Base-by-base conservation (phyloP, 2,888 invertebrate species). In the Xestobium rufovillosum region DNA sequence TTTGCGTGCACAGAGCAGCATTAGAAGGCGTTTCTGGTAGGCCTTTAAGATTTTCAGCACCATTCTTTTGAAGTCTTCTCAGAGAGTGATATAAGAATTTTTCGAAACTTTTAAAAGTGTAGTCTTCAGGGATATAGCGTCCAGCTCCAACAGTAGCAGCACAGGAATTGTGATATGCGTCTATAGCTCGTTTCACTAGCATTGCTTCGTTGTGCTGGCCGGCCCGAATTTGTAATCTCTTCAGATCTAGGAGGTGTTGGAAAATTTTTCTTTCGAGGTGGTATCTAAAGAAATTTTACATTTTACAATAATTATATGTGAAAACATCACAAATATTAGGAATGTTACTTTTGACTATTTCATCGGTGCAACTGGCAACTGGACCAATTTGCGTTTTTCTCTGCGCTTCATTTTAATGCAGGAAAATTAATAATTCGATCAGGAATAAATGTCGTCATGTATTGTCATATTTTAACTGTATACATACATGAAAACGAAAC, bases 251-350 rank as follows among this genome's bases (percentile, higher is more conserved):
- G 38, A 95, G 71, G 62, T 94, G 91, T 59, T 94, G 90, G 63
- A 95, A 92, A 52, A 94, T 85, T 59, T 89, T 86, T 40, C 91
- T 72, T 64, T 94, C 92, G 56, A 90, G 75, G 53, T 91, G 88
- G 63, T 91, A 92, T 59, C 91, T 82, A 61, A 42, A 70, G 57
- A 38, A 42, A 41, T 39, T 40, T 10, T 17, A 31, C 13, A 28
- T 34, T 37, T 13, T 14, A 34, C 26, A 14, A 10, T 19, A 9
- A 33, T 17, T 26, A 27, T n/a, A n/a, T n/a, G n/a, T n/a, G n/a
- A n/a, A n/a, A n/a, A n/a, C n/a, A n/a, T n/a, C n/a, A n/a, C n/a
- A n/a, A n/a, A n/a, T n/a, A n/a, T n/a, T n/a, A n/a, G n/a, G n/a
- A n/a, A n/a, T n/a, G n/a, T n/a, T n/a, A n/a, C n/a, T n/a, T n/a